Percentiles rank a stretch among this genome's conserved stretches.
Conservation (phyloP, 1,140 invertebrate genomes). For the Triops cancriformis region DNA sequence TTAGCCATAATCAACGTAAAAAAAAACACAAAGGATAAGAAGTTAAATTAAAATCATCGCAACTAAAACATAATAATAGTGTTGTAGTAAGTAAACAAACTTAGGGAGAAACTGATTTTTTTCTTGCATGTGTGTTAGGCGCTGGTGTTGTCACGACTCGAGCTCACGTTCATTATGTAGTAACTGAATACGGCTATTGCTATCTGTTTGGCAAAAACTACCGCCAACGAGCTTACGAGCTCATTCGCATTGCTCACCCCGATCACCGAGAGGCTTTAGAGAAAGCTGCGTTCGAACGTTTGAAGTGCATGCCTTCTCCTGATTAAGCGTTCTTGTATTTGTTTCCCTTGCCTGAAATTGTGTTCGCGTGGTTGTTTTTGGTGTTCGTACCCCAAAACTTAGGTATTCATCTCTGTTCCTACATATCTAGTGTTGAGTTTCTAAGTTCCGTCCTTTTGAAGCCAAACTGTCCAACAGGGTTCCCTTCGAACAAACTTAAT, state of each 20-base stretch:
- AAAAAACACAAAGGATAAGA: too few relatives aligned
- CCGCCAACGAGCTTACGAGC: conserved; percentile 74
- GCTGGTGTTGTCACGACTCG: conserved; percentile 87
- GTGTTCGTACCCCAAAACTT: background rate
- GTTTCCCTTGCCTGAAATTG: background rate
- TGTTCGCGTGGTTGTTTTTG: background rate
- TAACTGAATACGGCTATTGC: conserved; percentile 87
- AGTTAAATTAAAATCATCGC: too few relatives aligned
- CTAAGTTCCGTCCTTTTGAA: too few relatives aligned
- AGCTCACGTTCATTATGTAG: conserved; percentile 86
- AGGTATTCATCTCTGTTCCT: too few relatives aligned
- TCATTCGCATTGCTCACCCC: conserved; percentile 85
- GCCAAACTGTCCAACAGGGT: too few relatives aligned
- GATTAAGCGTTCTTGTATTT: background rate
- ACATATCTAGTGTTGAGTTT: too few relatives aligned
- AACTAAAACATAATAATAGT: too few relatives aligned
- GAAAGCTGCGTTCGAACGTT: conserved; percentile 76
- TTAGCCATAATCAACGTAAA: too few relatives aligned
- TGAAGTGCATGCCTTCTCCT: conserved; percentile 74
- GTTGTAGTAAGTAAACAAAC: too few relatives aligned
- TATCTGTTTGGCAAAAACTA: conserved; percentile 81
- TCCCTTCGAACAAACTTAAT: too few relatives aligned
- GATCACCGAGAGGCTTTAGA: conserved; percentile 76
- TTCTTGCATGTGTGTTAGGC: conserved; percentile 50
- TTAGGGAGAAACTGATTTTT: too few relatives aligned